A percentile compares a stretch with the other conserved stretches of the same genome.
Evolutionary conservation across 1,140 invertebrate species (phyloP).

Genomic region (Sminthurinus signatus): DNA sequence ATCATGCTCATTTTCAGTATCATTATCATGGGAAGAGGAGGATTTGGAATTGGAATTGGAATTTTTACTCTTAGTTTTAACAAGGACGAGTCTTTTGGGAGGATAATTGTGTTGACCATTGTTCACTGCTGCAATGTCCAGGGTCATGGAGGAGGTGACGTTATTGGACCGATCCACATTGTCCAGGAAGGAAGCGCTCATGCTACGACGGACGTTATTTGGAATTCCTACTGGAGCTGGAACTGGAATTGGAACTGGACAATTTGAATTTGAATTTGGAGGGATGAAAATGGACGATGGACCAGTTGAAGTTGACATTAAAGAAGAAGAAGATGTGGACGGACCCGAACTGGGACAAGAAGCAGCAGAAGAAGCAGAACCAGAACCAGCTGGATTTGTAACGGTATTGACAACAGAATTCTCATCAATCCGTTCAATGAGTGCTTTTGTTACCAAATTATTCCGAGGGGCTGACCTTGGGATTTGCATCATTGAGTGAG

Average conservation of each 20-base stretch:
- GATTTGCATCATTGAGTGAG: no score
- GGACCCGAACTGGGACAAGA: background rate
- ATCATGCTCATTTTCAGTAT: constrained; percentile 40
- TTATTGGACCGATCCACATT: constrained; percentile 30
- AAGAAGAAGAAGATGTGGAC: constrained; percentile 12
- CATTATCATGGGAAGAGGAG: no score
- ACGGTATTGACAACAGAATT: background rate
- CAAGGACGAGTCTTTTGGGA: constrained; percentile 64
- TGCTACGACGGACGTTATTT: constrained; percentile 36
- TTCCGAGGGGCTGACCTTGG: background rate
- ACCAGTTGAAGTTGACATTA: constrained; percentile 11
- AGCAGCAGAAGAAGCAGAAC: no score
- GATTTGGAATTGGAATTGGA: constrained; percentile 40
- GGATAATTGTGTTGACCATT: constrained; percentile 47
- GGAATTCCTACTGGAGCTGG: constrained; percentile 24
- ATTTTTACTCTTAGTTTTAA: constrained; percentile 52
- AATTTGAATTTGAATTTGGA: no score
- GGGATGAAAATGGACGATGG: constrained; percentile 10
- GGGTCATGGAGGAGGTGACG: background rate
- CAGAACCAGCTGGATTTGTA: no score
- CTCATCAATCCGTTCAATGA: constrained; percentile 27
- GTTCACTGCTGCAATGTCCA: constrained; percentile 25
- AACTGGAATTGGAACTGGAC: background rate
- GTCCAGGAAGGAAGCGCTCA: constrained; percentile 37
- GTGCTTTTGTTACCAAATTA: constrained; percentile 14